phyloP scores from a whole-genome alignment of 2,113 vertebrate genomes.

The Vombatus ursinus region DNA sequence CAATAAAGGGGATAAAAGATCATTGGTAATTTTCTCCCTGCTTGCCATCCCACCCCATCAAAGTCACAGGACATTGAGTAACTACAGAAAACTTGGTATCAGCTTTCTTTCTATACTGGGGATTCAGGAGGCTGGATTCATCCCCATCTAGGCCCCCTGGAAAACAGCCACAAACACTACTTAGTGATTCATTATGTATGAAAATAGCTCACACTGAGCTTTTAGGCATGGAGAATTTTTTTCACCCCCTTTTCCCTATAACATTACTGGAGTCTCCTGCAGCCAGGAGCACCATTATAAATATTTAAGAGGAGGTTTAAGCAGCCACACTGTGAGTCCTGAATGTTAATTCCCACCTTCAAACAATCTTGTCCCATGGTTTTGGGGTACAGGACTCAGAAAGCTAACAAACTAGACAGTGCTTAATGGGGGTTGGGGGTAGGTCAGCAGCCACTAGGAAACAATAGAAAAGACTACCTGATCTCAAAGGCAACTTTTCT shows the following conservation, averaged over 20 bases:
- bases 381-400: slow-evolving; percentile 31
- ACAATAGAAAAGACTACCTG: neutral
- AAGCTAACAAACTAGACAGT: slow-evolving; percentile 21
- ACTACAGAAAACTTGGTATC: neutral
- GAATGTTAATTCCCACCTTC: slow-evolving; percentile 52
- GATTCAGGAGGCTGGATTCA: neutral
- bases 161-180: slow-evolving; percentile 39
- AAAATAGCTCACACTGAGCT: slow-evolving; percentile 54
- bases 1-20: neutral
- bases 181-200: slow-evolving; percentile 62
- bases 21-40: neutral
- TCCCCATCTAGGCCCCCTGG: neutral
- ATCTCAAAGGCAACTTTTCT: neutral
- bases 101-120: neutral
- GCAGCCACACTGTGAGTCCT: neutral
- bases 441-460: neutral
- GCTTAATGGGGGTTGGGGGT: neutral
- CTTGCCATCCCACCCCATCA: neutral
- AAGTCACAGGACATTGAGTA: neutral
- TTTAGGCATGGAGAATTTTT: slow-evolving; percentile 23
- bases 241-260: neutral
- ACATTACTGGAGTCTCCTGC: slow-evolving; percentile 48
- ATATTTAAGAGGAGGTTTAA: slow-evolving; percentile 70
- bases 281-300: slow-evolving; percentile 44
- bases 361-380: slow-evolving; percentile 52